Base-by-base conservation (phyloP, 2,113 vertebrate genomes). In the Rhipidura dahli region DNA sequence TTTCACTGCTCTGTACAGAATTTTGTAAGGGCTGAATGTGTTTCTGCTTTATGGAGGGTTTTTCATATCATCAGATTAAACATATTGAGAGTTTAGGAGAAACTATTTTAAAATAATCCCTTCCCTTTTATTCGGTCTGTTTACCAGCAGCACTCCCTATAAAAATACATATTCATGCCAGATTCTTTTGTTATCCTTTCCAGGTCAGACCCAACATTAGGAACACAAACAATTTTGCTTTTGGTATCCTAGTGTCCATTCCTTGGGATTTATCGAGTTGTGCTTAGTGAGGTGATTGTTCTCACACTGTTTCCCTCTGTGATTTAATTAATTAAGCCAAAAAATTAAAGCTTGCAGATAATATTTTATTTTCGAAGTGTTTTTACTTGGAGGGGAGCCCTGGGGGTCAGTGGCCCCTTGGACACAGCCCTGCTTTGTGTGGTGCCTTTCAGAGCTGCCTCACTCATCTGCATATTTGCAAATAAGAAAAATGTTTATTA, bases 211-310 rank as follows among this genome's bases (percentile, higher is more conserved):
- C 53, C n/a, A 94, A 95, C 85, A 83, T 94, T 83, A 95, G 96
- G 94, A 98, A 96, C 81, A 33, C 94, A 97, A 96, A 97, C 94
- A 96, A 87, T 97, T 97, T 96, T 91, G 76, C 72, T 77, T 89
- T 73, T 30, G n/a, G 91, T 96, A 59, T 89, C 69, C 89, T 71
- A 20, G 71, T 16, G 85, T 83, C 79, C 35, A 2, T 83, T 93
- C 85, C 57, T 35, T 11, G 50, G 79, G 72, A 94, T 81, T 89
- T 86, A 39, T 40, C 49, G 88, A 64, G 93, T 90, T 90, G 50
- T 93, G 83, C 16, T 68, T 50, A 70, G 87, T 70, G 94, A 96
- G 65, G 76, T 89, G 94, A 91, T 94, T 42, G n/a, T 94, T 97
- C 92, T 71, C 54, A 39, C 69, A 91, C 2, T 35, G 59, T 68